These are phyloP conservation scores for Dynastes hyllus DNA, from an alignment of 2,888 invertebrate genomes.

Conservation along the genomic window DNA sequence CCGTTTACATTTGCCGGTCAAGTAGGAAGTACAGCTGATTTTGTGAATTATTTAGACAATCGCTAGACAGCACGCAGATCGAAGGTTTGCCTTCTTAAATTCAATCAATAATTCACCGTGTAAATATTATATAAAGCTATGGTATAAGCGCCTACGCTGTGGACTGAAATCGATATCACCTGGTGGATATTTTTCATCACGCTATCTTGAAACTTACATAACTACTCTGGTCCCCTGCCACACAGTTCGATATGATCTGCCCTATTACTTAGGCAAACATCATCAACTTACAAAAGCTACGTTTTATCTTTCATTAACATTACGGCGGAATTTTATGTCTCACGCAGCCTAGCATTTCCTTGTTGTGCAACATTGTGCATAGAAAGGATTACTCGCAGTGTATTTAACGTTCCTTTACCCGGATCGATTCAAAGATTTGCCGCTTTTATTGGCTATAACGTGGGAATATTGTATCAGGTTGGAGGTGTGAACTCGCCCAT, in stretches of 20 bases:
- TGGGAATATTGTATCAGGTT: no score
- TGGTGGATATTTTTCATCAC: conserved; percentile 43
- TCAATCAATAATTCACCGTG: conserved; percentile 38
- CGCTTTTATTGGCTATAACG: no score
- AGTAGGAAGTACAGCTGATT: conserved; percentile 10
- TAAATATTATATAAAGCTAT: conserved; percentile 42
- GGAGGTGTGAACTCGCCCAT: no score
- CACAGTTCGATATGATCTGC: conserved; percentile 42
- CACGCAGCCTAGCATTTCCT: neutral
- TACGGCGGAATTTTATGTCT: neutral
- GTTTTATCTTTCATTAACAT: conserved; percentile 29
- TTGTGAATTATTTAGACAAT: conserved; percentile 32
- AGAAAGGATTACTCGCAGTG: neutral
- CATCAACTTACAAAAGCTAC: conserved; percentile 32
- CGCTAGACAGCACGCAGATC: conserved; percentile 34
- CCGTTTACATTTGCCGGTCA: conserved; percentile 1
- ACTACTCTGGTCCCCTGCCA: conserved; percentile 22
- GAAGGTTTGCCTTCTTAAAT: conserved; percentile 34
- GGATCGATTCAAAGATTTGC: no score
- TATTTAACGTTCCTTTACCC: no score
- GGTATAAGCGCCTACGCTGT: conserved; percentile 18
- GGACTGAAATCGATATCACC: conserved; percentile 39
- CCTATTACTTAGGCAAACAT: conserved; percentile 44
- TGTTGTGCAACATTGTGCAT: neutral
- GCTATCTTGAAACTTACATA: conserved; percentile 40